Evolutionary conservation across 2,113 vertebrate species (phyloP).

Genomic region (Morone saxatilis): DNA sequence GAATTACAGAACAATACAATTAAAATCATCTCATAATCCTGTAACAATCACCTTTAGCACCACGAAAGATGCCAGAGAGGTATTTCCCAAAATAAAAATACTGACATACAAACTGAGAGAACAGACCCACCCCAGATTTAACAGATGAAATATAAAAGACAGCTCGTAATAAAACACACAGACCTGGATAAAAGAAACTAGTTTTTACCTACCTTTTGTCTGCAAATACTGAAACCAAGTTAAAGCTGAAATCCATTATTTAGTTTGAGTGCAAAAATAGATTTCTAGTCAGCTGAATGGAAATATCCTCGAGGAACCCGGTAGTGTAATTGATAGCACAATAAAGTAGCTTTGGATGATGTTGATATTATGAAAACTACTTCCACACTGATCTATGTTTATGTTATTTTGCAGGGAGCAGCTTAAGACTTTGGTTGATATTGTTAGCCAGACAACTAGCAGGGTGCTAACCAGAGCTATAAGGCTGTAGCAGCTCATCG

Average conservation of each 20-base stretch:
- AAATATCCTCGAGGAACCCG: neutral
- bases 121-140: too few species aligned
- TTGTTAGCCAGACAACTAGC: neutral
- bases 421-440: neutral
- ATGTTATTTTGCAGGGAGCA: neutral
- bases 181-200: neutral
- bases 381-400: neutral
- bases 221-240: neutral
- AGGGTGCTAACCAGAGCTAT: neutral
- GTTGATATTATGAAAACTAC: neutral
- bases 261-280: neutral
- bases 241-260: neutral
- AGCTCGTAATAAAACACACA: neutral
- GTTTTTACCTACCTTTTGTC: neutral
- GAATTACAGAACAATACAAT: slow-evolving; percentile 53
- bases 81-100: neutral
- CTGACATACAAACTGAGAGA: neutral
- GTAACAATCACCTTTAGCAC: slow-evolving; percentile 7
- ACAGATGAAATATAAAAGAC: neutral
- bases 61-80: neutral
- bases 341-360: neutral
- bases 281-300: neutral
- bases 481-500: too few species aligned
- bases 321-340: neutral
- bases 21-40: slow-evolving; percentile 49